Base-by-base conservation (phyloP, 2,888 invertebrate genomes). In the Cheilosia vulpina region DNA sequence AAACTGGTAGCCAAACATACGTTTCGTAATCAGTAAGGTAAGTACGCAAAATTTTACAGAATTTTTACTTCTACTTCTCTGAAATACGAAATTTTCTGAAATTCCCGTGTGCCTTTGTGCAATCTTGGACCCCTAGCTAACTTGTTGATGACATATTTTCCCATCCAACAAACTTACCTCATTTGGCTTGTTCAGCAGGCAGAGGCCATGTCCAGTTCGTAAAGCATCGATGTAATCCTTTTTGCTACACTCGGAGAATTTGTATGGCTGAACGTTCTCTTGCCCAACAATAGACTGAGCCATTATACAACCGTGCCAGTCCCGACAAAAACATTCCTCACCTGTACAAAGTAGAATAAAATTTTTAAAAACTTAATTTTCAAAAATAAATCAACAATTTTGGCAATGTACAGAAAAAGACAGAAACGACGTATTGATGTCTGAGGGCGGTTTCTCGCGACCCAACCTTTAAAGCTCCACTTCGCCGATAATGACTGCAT, bases 281-380 rank as follows among this genome's bases (percentile, higher is more conserved):
- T 96, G 94, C 41, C 98, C 97, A 55, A 98, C 96, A 90, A 98
- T 97, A 87, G 96, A 96, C 93, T 97, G 97, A 68, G 97, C 96
- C 98, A 98, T 98, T 92, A 98, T 98, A 93, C 98, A 98, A 85
- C 98, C 98, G 93, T 98, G 98, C 98, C 98, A 98, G 93, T 98
- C 97, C 83, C 96, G 95, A 92, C 98, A 98, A 92, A 95, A 95
- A 92, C 98, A 98, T 91, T 96, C 96, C 89, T 96, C 95, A 87
- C 95, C 95, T 94, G 89, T 34, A 88, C 58, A 81, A 45, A 83
- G 13, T 68, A 81, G 19, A 62, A 38, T 7, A 1, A 9, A 43
- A 41, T n/a, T 19, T 19, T 0, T 4, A 21, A 4, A 24, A 52
- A 13, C 13, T 11, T 9, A 13, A 5, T 52, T 19, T 41, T 58